Evolutionary conservation across 2,113 vertebrate species (phyloP).

Genomic region (Poeciliopsis turrubarensis): DNA sequence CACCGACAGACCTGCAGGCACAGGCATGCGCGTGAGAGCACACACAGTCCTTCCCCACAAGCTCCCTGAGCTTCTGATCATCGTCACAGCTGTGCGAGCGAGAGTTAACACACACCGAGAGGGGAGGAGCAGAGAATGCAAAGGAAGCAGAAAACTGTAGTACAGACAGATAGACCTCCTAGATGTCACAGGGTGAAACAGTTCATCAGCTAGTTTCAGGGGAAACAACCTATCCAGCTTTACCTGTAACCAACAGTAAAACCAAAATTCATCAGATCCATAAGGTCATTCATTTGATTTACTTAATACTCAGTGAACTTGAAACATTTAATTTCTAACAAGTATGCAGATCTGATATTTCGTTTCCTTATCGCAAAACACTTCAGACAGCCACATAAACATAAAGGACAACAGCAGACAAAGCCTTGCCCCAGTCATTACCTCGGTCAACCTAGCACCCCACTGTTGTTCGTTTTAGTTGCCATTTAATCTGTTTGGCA

Average conservation of each 20-base stretch:
- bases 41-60: slow-evolving; percentile 14
- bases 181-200: slow-evolving; percentile 5
- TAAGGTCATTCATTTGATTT: neutral
- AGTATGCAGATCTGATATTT: neutral
- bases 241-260: neutral
- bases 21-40: slow-evolving; percentile 9
- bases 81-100: slow-evolving; percentile 16
- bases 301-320: neutral
- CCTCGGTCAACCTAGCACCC: slow-evolving; percentile 5
- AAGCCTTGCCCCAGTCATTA: slow-evolving; percentile 3
- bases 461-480: slow-evolving; percentile 42
- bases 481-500: slow-evolving; percentile 55
- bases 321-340: too few species aligned
- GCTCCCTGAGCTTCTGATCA: slow-evolving; percentile 70
- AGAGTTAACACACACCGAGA: slow-evolving; percentile 26
- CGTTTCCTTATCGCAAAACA: neutral
- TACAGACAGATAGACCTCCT: slow-evolving; percentile 23
- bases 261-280: neutral
- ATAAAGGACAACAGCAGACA: slow-evolving; percentile 1
- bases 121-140: slow-evolving; percentile 62
- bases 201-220: slow-evolving; percentile 21
- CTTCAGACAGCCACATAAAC: neutral
- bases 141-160: slow-evolving; percentile 27
- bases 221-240: neutral
- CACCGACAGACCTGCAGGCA: slow-evolving; percentile 28